Evolutionary conservation across 2,888 invertebrate species (phyloP).

Genomic region (Crocallis elinguaria): DNA sequence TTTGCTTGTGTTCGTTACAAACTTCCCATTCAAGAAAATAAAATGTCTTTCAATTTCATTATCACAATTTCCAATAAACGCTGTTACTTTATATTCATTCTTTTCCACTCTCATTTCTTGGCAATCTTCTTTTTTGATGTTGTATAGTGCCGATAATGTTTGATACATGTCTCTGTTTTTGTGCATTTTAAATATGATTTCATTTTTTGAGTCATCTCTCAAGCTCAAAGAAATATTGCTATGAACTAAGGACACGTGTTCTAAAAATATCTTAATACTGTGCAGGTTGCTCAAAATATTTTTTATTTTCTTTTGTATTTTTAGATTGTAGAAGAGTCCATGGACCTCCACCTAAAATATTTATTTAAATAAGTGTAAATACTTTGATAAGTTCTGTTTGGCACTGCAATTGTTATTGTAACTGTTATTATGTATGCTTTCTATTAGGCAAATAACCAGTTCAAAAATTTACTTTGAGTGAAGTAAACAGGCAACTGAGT

Average conservation of each 20-base stretch:
- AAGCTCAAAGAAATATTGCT: conserved; percentile 87
- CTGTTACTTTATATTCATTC: conserved; percentile 79
- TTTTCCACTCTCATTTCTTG: conserved; percentile 72
- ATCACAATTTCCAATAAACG: conserved; percentile 79
- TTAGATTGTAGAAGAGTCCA: conserved; percentile 86
- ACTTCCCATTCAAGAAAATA: conserved; percentile 87
- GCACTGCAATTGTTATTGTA: too few species aligned
- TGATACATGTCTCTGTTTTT: conserved; percentile 83
- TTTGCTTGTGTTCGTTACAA: conserved; percentile 75
- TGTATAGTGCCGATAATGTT: conserved; percentile 70
- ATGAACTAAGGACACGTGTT: conserved; percentile 87
- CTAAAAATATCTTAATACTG: conserved; percentile 84
- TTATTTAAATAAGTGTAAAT: too few species aligned
- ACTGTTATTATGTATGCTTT: too few species aligned
- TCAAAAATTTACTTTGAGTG: too few species aligned
- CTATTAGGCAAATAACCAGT: too few species aligned
- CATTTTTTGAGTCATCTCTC: conserved; percentile 86
- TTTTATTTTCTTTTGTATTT: conserved; percentile 85
- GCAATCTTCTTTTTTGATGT: conserved; percentile 61
- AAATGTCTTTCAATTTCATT: conserved; percentile 65
- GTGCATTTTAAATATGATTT: conserved; percentile 84
- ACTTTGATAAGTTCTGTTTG: too few species aligned
- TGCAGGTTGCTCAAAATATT: conserved; percentile 83
- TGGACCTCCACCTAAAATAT: conserved; percentile 84
- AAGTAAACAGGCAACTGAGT: too few species aligned